Percentiles rank a stretch among this genome's conserved stretches.
Evolutionary conservation across 1,140 invertebrate species (phyloP).

Genomic region (Lysiphlebus fabarum): DNA sequence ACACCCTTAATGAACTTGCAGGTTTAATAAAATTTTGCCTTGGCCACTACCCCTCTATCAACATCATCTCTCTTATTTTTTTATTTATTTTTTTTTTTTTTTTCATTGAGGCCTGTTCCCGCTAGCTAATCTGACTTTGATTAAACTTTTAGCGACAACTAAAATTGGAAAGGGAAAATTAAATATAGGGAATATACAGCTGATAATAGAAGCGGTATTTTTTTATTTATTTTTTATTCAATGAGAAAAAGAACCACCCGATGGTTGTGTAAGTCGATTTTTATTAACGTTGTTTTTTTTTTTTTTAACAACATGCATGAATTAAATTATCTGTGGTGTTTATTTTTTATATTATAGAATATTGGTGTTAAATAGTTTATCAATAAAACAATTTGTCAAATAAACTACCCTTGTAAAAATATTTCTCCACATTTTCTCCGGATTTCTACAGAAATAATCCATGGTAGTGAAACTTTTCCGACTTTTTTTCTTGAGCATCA

Average conservation of each 20-base stretch:
- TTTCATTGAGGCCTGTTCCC: slow-evolving; percentile 8
- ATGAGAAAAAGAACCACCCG: not conserved
- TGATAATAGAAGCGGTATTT: not conserved
- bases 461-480: too few species aligned
- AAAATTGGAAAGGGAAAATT: slow-evolving; percentile 39
- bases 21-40: slow-evolving; percentile 31
- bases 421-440: too few species aligned
- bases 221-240: too few species aligned
- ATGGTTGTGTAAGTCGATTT: slow-evolving; percentile 50
- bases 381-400: too few species aligned
- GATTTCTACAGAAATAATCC: too few species aligned
- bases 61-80: too few species aligned
- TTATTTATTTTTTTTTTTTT: too few species aligned
- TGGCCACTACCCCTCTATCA: slow-evolving; percentile 18
- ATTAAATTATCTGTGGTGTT: slow-evolving; percentile 20
- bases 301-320: slow-evolving; percentile 23
- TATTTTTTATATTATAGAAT: too few species aligned
- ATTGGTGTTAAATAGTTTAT: too few species aligned
- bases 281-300: slow-evolving; percentile 44
- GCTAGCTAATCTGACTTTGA: slow-evolving; percentile 54
- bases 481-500: too few species aligned
- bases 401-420: too few species aligned
- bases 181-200: slow-evolving; percentile 19
- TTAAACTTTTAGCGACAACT: slow-evolving; percentile 55
- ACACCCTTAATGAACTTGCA: slow-evolving; percentile 30